A percentile compares a stretch with the other conserved stretches of the same genome.
Conservation (phyloP, 2,888 invertebrate species). For the Malthinus flaveolus region DNA sequence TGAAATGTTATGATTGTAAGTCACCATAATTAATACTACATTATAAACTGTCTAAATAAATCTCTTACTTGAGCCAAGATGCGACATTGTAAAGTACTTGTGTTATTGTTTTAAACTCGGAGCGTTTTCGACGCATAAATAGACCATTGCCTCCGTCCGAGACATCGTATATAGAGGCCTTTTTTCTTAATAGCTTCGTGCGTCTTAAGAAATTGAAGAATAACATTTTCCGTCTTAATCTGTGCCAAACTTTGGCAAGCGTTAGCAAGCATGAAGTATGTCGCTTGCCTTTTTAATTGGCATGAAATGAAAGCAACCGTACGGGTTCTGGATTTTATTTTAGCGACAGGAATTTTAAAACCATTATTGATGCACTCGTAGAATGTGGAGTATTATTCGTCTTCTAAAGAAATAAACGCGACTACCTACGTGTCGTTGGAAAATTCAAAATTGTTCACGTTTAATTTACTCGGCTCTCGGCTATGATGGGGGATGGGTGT, state of each 20-base stretch:
- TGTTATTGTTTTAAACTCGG: background rate
- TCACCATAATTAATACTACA: slow-evolving; percentile 18
- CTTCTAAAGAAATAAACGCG: background rate
- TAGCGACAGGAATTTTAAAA: slow-evolving; percentile 18
- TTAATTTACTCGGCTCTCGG: too few species aligned
- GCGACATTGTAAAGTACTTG: background rate
- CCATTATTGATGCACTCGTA: slow-evolving; percentile 7
- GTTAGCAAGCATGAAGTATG: slow-evolving; percentile 34
- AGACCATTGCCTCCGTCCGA: too few species aligned
- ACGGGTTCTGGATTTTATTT: slow-evolving; percentile 27
- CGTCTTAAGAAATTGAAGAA: slow-evolving; percentile 2
- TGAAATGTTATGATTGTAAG: slow-evolving; percentile 17
- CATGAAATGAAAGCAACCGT: slow-evolving; percentile 36
- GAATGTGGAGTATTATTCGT: too few species aligned
- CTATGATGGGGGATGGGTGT: background rate
- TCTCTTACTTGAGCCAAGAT: slow-evolving; percentile 8
- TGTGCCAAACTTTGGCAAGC: slow-evolving; percentile 31
- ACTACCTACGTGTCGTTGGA: background rate
- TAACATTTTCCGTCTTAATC: slow-evolving; percentile 7
- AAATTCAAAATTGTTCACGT: too few species aligned
- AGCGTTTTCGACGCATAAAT: background rate
- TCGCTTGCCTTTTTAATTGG: slow-evolving; percentile 37
- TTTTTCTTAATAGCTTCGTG: background rate
- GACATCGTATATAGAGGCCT: too few species aligned
- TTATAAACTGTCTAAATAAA: slow-evolving; percentile 14